Conservation (phyloP, 2,113 vertebrate genomes). For the Bujurquina vittata region DNA sequence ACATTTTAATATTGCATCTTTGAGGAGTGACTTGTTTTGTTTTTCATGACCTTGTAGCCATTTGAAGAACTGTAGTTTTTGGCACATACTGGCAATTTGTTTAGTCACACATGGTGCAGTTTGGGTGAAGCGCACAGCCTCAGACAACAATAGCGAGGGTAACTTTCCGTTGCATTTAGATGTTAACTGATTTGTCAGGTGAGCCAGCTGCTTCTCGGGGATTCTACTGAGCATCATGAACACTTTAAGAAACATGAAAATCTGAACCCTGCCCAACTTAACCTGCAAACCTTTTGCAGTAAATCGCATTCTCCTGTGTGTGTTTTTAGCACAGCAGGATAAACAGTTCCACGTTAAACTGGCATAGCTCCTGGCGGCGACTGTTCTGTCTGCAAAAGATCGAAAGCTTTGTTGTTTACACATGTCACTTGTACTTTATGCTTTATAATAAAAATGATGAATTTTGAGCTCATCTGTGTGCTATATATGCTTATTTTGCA, state of each 20-base stretch:
- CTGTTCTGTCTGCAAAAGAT: no score
- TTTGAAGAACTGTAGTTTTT: not conserved
- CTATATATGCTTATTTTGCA: not conserved
- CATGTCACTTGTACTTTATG: not conserved
- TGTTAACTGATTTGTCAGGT: not conserved
- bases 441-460: not conserved
- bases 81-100: not conserved
- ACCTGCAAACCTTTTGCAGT: not conserved
- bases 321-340: not conserved
- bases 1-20: no score
- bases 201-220: not conserved
- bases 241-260: not conserved
- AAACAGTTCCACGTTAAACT: not conserved
- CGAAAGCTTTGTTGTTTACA: not conserved
- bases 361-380: not conserved
- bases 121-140: not conserved
- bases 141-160: not conserved
- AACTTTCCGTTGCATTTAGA: not conserved
- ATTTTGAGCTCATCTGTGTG: not conserved
- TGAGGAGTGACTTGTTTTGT: no score
- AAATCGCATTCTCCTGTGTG: not conserved
- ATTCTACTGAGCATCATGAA: not conserved
- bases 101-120: not conserved
- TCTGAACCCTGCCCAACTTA: not conserved
- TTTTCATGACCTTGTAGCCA: no score